A percentile compares a stretch with the other conserved stretches of the same genome.
These are phyloP conservation scores for Andrena flavipes DNA, from an alignment of 2,888 invertebrate species.

Conservation along the genomic window DNA sequence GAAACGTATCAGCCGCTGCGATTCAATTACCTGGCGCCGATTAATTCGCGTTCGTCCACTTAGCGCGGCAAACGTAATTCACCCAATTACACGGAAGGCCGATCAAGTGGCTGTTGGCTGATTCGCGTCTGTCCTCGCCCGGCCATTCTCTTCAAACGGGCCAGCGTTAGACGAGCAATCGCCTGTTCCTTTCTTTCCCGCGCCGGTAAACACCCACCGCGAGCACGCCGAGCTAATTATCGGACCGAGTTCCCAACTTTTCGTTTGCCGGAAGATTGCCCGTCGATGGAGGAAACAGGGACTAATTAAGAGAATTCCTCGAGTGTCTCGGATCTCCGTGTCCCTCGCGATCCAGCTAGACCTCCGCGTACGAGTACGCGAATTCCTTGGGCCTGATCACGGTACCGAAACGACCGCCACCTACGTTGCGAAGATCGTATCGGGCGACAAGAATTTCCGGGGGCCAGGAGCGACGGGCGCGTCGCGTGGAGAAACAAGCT, in stretches of 20 bases:
- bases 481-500: neutral
- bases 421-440: neutral
- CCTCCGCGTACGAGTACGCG: neutral
- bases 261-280: neutral
- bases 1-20: constrained; percentile 3
- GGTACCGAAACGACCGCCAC: neutral
- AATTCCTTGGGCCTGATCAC: neutral
- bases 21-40: constrained; percentile 43
- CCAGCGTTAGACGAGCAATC: neutral
- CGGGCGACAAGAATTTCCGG: constrained; percentile 2
- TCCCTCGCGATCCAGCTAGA: neutral
- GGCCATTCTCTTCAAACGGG: constrained; percentile 12
- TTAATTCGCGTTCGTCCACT: constrained; percentile 44
- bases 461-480: too few species aligned
- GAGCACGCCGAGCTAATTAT: constrained; percentile 2
- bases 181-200: too few species aligned
- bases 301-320: constrained; percentile 2
- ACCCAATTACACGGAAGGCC: constrained; percentile 44
- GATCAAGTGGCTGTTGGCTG: constrained; percentile 13
- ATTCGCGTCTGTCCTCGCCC: constrained; percentile 14
- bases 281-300: neutral
- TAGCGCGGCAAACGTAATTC: constrained; percentile 29
- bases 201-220: constrained; percentile 8
- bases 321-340: neutral
- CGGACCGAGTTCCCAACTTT: neutral